phyloP scores from a whole-genome alignment of 2,797 vertebrate species.

The Loris lydekkerianus region DNA sequence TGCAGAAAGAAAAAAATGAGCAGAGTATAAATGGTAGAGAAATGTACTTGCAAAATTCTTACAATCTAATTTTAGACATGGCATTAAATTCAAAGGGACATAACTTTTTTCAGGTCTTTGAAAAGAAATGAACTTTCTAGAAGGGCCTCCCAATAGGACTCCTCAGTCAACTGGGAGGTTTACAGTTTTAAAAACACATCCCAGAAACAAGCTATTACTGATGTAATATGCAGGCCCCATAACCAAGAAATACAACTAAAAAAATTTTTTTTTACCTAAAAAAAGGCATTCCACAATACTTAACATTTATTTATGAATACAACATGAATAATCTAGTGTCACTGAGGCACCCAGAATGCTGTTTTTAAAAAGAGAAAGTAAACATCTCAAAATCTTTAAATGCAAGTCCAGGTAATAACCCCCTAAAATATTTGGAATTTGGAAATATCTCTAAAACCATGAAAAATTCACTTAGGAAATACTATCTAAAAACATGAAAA shows the following conservation, averaged over 20 bases:
- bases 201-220: neutral
- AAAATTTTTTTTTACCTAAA: neutral
- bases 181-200: constrained; percentile 26
- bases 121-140: constrained; percentile 11
- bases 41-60: neutral
- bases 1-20: neutral
- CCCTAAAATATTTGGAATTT: neutral
- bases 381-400: neutral
- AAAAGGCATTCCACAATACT: neutral
- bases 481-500: neutral
- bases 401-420: neutral
- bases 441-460: constrained; percentile 23
- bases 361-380: neutral
- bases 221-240: neutral
- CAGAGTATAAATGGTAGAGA: neutral
- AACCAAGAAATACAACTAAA: constrained; percentile 53
- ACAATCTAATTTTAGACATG: neutral
- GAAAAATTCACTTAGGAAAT: neutral
- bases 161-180: neutral
- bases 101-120: neutral
- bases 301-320: neutral
- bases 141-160: neutral
- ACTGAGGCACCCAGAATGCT: neutral
- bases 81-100: neutral
- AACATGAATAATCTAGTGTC: neutral